Conservation (phyloP, 2,888 invertebrate species). For the Xanthorhoe designata region DNA sequence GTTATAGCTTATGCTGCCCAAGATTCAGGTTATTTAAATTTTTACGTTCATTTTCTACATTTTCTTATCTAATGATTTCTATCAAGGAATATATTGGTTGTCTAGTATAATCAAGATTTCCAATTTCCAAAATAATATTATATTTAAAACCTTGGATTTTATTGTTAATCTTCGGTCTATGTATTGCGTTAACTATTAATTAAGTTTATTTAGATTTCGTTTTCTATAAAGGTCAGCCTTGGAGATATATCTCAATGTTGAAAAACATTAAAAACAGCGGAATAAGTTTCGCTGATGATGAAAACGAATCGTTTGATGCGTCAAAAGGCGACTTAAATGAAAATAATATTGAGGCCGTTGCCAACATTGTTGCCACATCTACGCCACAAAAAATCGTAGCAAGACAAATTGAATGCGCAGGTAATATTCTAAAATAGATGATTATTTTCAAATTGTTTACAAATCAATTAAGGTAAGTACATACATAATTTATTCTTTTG, state of each 20-base stretch:
- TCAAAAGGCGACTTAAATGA: conserved; percentile 58
- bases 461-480: not conserved
- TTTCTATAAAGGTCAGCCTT: conserved; percentile 57
- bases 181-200: not conserved
- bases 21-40: conserved; percentile 58
- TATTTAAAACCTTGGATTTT: too few species aligned
- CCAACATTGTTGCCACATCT: conserved; percentile 65
- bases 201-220: not conserved
- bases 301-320: conserved; percentile 50
- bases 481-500: too few species aligned
- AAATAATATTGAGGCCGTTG: conserved; percentile 52
- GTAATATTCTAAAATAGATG: conserved; percentile 31
- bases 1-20: conserved; percentile 65
- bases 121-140: too few species aligned
- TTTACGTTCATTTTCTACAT: too few species aligned
- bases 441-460: too few species aligned
- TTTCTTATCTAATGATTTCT: too few species aligned
- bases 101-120: too few species aligned
- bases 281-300: conserved; percentile 48
- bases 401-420: conserved; percentile 43
- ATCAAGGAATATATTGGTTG: too few species aligned
- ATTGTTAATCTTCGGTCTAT: not conserved
- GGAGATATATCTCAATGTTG: conserved; percentile 59
- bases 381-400: conserved; percentile 69
- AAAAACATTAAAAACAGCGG: conserved; percentile 53